Conservation (phyloP, 2,113 vertebrate species). For the Oostethus manadensis region DNA sequence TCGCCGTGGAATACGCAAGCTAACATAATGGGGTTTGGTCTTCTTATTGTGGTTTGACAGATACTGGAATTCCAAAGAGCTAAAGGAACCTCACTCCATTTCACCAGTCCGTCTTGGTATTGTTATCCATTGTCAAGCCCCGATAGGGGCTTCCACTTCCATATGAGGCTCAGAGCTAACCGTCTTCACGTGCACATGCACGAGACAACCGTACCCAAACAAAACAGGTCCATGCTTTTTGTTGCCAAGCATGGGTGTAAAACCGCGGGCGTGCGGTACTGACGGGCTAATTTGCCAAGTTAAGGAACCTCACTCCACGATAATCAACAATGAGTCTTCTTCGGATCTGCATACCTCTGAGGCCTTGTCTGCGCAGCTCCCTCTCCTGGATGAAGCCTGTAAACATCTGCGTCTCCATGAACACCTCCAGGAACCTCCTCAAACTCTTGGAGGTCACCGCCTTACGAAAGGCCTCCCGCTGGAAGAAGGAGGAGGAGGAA, state of each 20-base stretch:
- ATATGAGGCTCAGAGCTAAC: too few relatives aligned
- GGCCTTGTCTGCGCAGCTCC: constrained; percentile 81
- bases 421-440: constrained; percentile 88
- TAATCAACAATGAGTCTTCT: not conserved
- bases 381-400: constrained; percentile 90
- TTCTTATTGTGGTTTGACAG: too few relatives aligned
- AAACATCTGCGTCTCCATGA: constrained; percentile 96
- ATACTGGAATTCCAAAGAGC: not conserved
- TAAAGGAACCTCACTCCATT: not conserved
- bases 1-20: too few relatives aligned
- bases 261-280: not conserved
- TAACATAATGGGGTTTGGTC: too few relatives aligned
- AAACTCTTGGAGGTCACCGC: constrained; percentile 89
- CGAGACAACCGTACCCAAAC: not conserved
- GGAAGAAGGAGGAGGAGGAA: constrained; percentile 51
- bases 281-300: not conserved
- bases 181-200: too few relatives aligned
- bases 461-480: constrained; percentile 87
- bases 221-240: not conserved
- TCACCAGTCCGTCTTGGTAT: not conserved
- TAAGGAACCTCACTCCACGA: not conserved
- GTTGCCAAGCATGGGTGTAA: not conserved
- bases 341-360: constrained; percentile 72
- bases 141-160: too few relatives aligned
- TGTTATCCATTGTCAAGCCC: not conserved